Evolutionary conservation across 2,113 vertebrate species (phyloP).

Genomic region (Rhabdomys dilectus): DNA sequence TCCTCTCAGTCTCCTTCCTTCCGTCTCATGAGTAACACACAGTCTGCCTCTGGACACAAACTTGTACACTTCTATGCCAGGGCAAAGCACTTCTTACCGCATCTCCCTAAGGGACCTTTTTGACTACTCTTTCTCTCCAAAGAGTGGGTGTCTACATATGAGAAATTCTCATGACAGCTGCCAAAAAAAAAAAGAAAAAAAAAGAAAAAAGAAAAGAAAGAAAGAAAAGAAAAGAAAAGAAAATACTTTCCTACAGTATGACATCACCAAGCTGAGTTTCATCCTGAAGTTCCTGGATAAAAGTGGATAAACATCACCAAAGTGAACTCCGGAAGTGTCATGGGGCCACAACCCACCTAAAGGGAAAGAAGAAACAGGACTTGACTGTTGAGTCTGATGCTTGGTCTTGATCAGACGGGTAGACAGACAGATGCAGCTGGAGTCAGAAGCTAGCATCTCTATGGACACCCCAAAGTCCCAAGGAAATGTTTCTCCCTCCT

Average conservation of each 20-base stretch:
- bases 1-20: neutral
- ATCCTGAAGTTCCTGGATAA: neutral
- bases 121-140: neutral
- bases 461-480: neutral
- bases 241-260: neutral
- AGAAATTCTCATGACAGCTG: constrained; percentile 3
- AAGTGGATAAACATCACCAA: neutral
- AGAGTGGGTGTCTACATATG: neutral
- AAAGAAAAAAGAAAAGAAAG: too few species aligned
- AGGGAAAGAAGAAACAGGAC: neutral
- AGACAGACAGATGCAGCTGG: neutral
- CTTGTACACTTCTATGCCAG: neutral
- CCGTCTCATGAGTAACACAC: neutral
- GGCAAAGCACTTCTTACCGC: neutral
- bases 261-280: neutral
- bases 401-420: neutral
- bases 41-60: neutral
- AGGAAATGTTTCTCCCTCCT: neutral
- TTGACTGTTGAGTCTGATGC: too few species aligned
- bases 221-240: neutral
- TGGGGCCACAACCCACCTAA: too few species aligned
- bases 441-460: neutral
- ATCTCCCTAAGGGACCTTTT: neutral
- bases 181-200: constrained; percentile 11
- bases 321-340: neutral